Percentiles rank a stretch among this genome's conserved stretches.
Conservation (phyloP, 2,888 invertebrate species). For the Mythimna ferrago region DNA sequence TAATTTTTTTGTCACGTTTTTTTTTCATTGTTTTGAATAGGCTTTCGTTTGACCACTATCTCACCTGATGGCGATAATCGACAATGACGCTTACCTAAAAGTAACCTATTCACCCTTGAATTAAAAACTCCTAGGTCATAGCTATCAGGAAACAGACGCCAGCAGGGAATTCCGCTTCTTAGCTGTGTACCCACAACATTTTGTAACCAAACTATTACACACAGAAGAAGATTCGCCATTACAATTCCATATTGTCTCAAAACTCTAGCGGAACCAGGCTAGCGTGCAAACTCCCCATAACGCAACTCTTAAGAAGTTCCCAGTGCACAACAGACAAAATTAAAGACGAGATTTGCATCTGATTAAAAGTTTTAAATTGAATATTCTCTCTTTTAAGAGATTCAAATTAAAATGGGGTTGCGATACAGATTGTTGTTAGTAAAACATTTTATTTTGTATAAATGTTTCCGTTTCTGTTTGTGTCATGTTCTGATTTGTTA, state of each 20-base stretch:
- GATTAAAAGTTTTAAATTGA: constrained; percentile 71
- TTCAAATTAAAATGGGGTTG: constrained; percentile 53
- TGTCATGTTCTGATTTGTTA: constrained; percentile 23
- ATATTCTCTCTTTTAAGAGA: constrained; percentile 60
- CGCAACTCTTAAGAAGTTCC: constrained; percentile 46
- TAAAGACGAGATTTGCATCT: constrained; percentile 70
- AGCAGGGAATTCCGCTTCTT: too few relatives aligned
- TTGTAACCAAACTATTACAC: background rate
- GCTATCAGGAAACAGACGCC: too few relatives aligned
- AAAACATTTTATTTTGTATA: constrained; percentile 45
- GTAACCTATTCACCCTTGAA: too few relatives aligned
- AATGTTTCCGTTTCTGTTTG: constrained; percentile 30
- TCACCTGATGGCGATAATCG: too few relatives aligned
- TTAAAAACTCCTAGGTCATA: too few relatives aligned
- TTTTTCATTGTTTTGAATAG: too few relatives aligned
- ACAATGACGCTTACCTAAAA: too few relatives aligned
- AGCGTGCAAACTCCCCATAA: constrained; percentile 46
- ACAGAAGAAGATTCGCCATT: background rate
- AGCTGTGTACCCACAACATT: too few relatives aligned
- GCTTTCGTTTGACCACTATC: too few relatives aligned
- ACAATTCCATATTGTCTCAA: background rate
- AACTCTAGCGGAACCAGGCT: constrained; percentile 9
- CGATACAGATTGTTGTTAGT: constrained; percentile 44
- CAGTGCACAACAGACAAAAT: constrained; percentile 56
- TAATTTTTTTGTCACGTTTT: too few relatives aligned